Percentiles rank a stretch among this genome's conserved stretches.
These are phyloP conservation scores for Eubasilissa regina DNA, from an alignment of 1,140 invertebrate genomes.

Conservation along the genomic window DNA sequence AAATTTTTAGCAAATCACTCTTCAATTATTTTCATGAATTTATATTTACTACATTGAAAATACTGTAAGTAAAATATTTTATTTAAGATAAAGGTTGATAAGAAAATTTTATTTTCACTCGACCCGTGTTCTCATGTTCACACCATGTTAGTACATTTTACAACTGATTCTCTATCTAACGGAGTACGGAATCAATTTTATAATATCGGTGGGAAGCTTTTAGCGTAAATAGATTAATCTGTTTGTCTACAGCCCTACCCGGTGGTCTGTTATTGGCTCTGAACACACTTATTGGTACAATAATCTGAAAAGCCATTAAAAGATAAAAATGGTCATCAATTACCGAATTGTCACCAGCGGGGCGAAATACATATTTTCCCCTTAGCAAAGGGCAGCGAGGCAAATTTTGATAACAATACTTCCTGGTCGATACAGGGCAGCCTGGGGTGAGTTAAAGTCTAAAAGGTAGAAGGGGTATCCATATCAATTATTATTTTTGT, in stretches of 20 bases:
- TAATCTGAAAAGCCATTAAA: slow-evolving; percentile 53
- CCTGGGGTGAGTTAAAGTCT: background rate
- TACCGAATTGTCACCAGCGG: slow-evolving; percentile 52
- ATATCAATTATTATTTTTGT: too few species aligned
- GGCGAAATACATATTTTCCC: slow-evolving; percentile 46
- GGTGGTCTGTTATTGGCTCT: slow-evolving; percentile 32
- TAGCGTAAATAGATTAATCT: slow-evolving; percentile 52
- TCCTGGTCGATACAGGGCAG: background rate
- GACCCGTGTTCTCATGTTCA: too few species aligned
- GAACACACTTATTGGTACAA: slow-evolving; percentile 52
- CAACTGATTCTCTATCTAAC: slow-evolving; percentile 6
- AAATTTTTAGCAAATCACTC: too few species aligned
- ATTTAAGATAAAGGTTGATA: too few species aligned
- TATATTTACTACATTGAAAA: too few species aligned
- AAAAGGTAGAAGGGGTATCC: background rate
- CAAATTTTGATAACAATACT: slow-evolving; percentile 44
- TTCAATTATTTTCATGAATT: too few species aligned
- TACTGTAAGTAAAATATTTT: too few species aligned
- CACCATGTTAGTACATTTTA: background rate
- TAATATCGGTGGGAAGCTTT: slow-evolving; percentile 50
- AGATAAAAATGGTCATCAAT: slow-evolving; percentile 59
- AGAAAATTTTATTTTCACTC: too few species aligned
- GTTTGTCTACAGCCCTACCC: slow-evolving; percentile 24
- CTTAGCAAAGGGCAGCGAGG: background rate
- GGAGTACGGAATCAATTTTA: slow-evolving; percentile 52